Conservation (phyloP, 2,797 vertebrate species). For the Enoplosus armatus region DNA sequence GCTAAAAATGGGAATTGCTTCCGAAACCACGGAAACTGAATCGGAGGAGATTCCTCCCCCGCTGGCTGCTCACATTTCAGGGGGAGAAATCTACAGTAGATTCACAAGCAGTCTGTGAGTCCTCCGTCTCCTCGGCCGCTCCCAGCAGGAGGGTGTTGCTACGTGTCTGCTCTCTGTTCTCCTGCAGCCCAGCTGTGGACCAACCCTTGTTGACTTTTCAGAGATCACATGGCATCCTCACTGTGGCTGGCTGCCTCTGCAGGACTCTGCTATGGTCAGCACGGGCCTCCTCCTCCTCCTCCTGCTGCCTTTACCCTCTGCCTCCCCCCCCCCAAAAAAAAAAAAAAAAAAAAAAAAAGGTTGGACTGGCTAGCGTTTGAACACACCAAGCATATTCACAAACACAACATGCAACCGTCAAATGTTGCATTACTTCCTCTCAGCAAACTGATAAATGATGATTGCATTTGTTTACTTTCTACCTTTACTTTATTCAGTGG, state of each 20-base stretch:
- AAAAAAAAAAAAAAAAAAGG: slow-evolving; percentile 19
- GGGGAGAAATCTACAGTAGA: slow-evolving; percentile 45
- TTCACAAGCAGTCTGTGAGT: slow-evolving; percentile 52
- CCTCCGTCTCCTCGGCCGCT: slow-evolving; percentile 61
- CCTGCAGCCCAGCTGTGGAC: slow-evolving; percentile 82
- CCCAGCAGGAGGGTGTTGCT: slow-evolving; percentile 85
- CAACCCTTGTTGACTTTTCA: slow-evolving; percentile 86
- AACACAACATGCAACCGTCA: background rate
- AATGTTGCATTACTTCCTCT: slow-evolving; percentile 4
- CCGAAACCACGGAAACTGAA: slow-evolving; percentile 23
- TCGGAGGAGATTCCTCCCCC: slow-evolving; percentile 26
- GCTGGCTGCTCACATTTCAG: slow-evolving; percentile 45
- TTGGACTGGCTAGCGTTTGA: slow-evolving; percentile 53
- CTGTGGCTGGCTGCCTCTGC: slow-evolving; percentile 69
- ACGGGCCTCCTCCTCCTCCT: slow-evolving; percentile 49
- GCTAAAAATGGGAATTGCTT: slow-evolving; percentile 38
- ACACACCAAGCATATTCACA: slow-evolving; percentile 34
- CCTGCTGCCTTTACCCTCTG: slow-evolving; percentile 38
- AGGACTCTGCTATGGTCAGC: slow-evolving; percentile 77
- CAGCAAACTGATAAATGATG: slow-evolving; percentile 3
- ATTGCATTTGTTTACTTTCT: background rate
- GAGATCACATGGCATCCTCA: slow-evolving; percentile 86
- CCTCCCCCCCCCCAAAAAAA: background rate
- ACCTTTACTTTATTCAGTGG: slow-evolving; percentile 1
- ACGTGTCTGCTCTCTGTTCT: slow-evolving; percentile 79